phyloP scores from a whole-genome alignment of 2,797 vertebrate species.

The Rhadinocentrus ornatus region DNA sequence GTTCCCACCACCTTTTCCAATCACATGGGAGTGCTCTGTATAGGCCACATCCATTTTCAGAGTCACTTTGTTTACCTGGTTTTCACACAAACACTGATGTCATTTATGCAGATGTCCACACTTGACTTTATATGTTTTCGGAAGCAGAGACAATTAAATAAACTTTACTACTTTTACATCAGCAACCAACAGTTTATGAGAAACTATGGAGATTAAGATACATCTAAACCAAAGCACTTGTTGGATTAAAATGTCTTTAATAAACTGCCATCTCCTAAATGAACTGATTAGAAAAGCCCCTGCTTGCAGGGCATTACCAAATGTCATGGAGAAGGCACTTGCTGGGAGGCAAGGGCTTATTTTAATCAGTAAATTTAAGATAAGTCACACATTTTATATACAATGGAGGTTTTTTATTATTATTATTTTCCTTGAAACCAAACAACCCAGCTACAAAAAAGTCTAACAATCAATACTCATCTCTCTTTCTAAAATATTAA shows the following conservation, averaged over 20 bases:
- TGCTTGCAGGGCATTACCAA: neutral
- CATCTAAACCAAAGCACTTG: neutral
- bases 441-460: neutral
- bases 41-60: conserved; percentile 87
- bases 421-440: neutral
- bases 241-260: neutral
- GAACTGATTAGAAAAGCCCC: neutral
- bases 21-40: conserved; percentile 87
- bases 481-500: no score
- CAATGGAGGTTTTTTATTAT: neutral
- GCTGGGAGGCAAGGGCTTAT: neutral
- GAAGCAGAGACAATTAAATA: neutral
- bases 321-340: neutral
- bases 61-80: conserved; percentile 86
- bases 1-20: conserved; percentile 87
- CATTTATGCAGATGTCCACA: conserved; percentile 14
- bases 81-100: conserved; percentile 2
- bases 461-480: neutral
- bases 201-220: neutral
- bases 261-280: neutral
- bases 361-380: neutral
- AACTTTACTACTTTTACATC: neutral
- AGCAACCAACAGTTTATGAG: neutral
- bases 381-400: neutral
- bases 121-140: neutral